A percentile compares a stretch with the other conserved stretches of the same genome.
phyloP scores from a whole-genome alignment of 2,113 vertebrate species.

The Astur gentilis region DNA sequence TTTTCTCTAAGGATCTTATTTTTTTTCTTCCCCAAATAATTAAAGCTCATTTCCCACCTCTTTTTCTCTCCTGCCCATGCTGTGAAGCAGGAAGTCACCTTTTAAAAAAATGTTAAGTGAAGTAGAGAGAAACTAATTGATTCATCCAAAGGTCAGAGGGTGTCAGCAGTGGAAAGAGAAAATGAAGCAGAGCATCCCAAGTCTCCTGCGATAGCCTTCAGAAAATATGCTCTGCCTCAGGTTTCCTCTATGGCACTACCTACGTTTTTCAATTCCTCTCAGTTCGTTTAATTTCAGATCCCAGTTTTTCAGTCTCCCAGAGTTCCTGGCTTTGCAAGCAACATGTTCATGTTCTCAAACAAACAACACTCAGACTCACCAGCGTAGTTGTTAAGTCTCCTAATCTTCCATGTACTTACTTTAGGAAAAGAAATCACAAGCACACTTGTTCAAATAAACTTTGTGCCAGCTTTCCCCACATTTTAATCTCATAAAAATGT shows the following conservation, averaged over 20 bases:
- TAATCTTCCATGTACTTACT: conserved; percentile 43
- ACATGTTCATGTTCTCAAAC: conserved; percentile 16
- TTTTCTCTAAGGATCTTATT: not conserved
- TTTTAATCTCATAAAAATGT: conserved; percentile 68
- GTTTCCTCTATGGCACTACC: not conserved
- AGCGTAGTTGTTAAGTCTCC: conserved; percentile 20
- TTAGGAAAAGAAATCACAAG: conserved; percentile 53
- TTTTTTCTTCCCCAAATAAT: not conserved
- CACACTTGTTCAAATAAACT: conserved; percentile 68
- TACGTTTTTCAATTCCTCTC: not conserved
- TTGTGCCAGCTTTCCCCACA: conserved; percentile 43
- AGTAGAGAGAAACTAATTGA: conserved; percentile 7
- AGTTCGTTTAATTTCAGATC: not conserved
- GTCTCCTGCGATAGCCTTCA: not conserved
- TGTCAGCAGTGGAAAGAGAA: not conserved
- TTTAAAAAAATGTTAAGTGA: conserved; percentile 3
- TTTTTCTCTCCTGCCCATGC: not conserved
- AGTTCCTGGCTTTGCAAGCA: conserved; percentile 13
- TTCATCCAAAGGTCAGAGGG: not conserved
- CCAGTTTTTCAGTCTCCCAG: not conserved
- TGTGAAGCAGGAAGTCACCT: conserved; percentile 37
- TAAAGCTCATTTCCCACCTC: not conserved
- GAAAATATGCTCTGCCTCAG: not conserved
- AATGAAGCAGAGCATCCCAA: not conserved
- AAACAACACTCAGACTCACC: conserved; percentile 45